Evolutionary conservation across 2,113 vertebrate genomes (phyloP).

Genomic region (Eurypyga helias): DNA sequence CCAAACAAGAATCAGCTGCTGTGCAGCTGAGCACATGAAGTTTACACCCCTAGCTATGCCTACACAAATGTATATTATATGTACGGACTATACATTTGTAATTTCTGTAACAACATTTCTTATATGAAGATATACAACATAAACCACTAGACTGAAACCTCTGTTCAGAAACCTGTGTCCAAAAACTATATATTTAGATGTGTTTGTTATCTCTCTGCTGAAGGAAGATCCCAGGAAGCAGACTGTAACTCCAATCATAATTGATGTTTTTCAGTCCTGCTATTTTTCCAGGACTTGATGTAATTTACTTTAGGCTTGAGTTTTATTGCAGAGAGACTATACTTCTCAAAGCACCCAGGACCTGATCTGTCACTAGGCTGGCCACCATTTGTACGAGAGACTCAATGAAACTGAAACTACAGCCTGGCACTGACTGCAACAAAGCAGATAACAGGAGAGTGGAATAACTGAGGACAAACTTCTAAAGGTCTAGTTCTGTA

Average conservation of each 20-base stretch:
- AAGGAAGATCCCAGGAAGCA: not conserved
- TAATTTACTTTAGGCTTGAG: not conserved
- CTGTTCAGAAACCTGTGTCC: not conserved
- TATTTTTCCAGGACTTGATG: not conserved
- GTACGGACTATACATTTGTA: too few relatives aligned
- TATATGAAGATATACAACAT: not conserved
- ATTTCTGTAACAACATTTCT: not conserved
- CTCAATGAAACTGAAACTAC: not conserved
- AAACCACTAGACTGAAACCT: not conserved
- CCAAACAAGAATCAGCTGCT: not conserved
- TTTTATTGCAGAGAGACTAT: not conserved
- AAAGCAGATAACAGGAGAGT: not conserved
- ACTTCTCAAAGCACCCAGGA: not conserved
- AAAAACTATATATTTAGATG: not conserved
- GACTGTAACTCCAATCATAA: not conserved
- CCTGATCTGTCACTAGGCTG: not conserved
- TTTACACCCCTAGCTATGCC: not conserved
- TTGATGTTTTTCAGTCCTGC: not conserved
- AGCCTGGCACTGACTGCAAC: not conserved
- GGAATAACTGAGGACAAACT: not conserved
- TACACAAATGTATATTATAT: not conserved
- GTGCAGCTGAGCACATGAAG: not conserved
- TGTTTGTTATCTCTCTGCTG: not conserved
- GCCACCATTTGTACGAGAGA: not conserved
- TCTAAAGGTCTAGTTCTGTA: not conserved